Evolutionary conservation across 2,888 invertebrate genomes (phyloP).

Genomic region (Chymomyza amoena): DNA sequence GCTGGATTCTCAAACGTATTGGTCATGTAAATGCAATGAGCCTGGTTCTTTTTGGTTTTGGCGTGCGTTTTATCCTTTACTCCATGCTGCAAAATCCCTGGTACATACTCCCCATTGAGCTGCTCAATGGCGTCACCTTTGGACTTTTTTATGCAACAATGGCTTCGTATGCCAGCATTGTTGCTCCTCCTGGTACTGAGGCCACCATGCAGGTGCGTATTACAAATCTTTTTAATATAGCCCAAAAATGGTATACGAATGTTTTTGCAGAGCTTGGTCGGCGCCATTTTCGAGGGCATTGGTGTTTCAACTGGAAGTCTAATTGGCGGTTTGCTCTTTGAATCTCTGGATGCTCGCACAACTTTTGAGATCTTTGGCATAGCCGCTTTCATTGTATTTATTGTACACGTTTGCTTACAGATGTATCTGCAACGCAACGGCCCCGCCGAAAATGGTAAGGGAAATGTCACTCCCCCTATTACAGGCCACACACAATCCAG

Average conservation of each 20-base stretch:
- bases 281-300: slow-evolving; percentile 92
- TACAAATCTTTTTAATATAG: not conserved
- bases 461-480: slow-evolving; percentile 53
- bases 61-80: slow-evolving; percentile 89
- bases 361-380: slow-evolving; percentile 87
- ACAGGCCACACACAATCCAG: slow-evolving; percentile 18
- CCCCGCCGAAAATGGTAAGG: slow-evolving; percentile 66
- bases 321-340: slow-evolving; percentile 86
- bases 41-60: slow-evolving; percentile 88
- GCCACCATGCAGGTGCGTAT: slow-evolving; percentile 88
- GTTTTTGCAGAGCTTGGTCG: slow-evolving; percentile 85
- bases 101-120: slow-evolving; percentile 91
- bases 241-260: not conserved
- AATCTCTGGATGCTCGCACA: slow-evolving; percentile 82
- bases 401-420: slow-evolving; percentile 82
- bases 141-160: slow-evolving; percentile 93
- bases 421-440: slow-evolving; percentile 73
- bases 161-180: slow-evolving; percentile 91
- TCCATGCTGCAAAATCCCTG: slow-evolving; percentile 89
- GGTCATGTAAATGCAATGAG: slow-evolving; percentile 92
- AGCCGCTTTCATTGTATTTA: slow-evolving; percentile 82
- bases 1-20: slow-evolving; percentile 86
- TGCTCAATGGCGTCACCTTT: slow-evolving; percentile 92
- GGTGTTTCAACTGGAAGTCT: slow-evolving; percentile 90
- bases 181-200: slow-evolving; percentile 90